A percentile compares a stretch with the other conserved stretches of the same genome.
These are phyloP conservation scores for human DNA, from an alignment of 2,113 vertebrate species.

Conservation along the genomic window GRCh38 chr15:63353001-63353500, in stretches of 20 bases:
- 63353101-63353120: background rate
- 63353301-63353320: background rate
- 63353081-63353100: background rate
- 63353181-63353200: background rate
- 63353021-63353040: background rate
- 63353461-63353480: rapidly evolving
- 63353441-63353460: background rate
- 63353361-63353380: background rate
- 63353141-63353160: background rate
- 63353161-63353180: background rate
- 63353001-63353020: background rate
- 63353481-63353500: background rate
- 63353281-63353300: background rate
- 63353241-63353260: background rate
- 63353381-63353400: background rate
- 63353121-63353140: background rate
- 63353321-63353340: background rate
- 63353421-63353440: background rate
- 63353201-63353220: background rate
- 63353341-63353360: background rate
- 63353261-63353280: background rate
- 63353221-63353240: rapidly evolving
- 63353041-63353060: background rate
- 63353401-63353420: background rate
- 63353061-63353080: background rate